Evolutionary conservation across 2,113 vertebrate species (phyloP), one percentile per base, ranked within the genome.

Genomic region (Ascaphus truei): DNA sequence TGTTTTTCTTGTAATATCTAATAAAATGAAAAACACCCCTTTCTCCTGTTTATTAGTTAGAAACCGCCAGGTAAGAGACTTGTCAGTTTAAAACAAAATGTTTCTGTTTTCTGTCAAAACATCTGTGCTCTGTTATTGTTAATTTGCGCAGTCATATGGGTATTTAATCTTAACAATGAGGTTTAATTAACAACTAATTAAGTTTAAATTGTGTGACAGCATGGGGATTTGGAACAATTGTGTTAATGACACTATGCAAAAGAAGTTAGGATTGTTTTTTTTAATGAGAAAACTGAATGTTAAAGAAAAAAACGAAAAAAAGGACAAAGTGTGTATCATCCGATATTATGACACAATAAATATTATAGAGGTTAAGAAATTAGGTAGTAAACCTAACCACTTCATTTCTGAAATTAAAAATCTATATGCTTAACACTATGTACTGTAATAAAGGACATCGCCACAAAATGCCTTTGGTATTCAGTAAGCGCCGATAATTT

Each of bases 141-240:
- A 50, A 68, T 59, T 60, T 51, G 55, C 34, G 20, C 66, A 59
- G 55, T 68, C 66, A 68, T 68, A 51, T 68, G 66, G 66, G 66
- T 68, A 68, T 68, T 68, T 68, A 68, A 58, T 68, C 66, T 60
- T 68, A 59, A 68, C 66, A 68, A 60, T 68, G 60, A 68, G 37
- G 55, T 68, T 68, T 68, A 59, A 68, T 68, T 68, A 68, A 51
- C 55, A 68, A 22, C 66, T 51, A 68, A 68, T 68, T 68, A 68
- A 60, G 43, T 68, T 59, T 68, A 68, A 57, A 22, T 59, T 50
- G 66, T 59, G 55, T 48, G 66, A 68, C 66, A 50, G 56, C 30
- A 30, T 30, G 30, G 43, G 37, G 66, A 26, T 43, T 50, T 37
- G 47, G 34, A 59, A 50, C 37, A 68, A 59, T 51, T 15, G 31